Percentiles rank a stretch among this genome's conserved stretches.
Conservation (phyloP, 1,140 invertebrate genomes). For the Xylocopa sonorina region DNA sequence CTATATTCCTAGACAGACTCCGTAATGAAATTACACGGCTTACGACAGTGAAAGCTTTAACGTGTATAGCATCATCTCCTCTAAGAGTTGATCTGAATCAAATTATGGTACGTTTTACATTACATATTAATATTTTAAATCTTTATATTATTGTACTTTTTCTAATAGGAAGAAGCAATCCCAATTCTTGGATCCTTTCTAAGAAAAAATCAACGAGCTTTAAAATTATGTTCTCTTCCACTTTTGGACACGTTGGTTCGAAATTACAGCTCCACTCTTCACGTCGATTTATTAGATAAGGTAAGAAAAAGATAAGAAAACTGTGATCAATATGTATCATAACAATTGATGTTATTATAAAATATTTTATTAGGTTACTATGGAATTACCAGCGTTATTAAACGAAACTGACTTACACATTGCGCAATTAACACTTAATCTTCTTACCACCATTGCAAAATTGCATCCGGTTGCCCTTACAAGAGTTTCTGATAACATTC, state of each 20-base stretch:
- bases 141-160: slow-evolving; percentile 20
- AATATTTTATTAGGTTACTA: slow-evolving; percentile 82
- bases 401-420: slow-evolving; percentile 98
- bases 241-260: slow-evolving; percentile 95
- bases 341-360: neutral
- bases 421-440: slow-evolving; percentile 92
- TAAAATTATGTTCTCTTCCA: slow-evolving; percentile 95
- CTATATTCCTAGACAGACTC: slow-evolving; percentile 96
- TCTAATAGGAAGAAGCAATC: slow-evolving; percentile 89
- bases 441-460: slow-evolving; percentile 89
- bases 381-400: slow-evolving; percentile 94
- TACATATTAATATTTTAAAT: neutral
- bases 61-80: slow-evolving; percentile 95
- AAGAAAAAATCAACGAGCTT: slow-evolving; percentile 97
- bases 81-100: slow-evolving; percentile 92
- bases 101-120: slow-evolving; percentile 86
- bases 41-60: slow-evolving; percentile 97
- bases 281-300: slow-evolving; percentile 88
- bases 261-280: slow-evolving; percentile 90
- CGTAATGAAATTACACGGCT: slow-evolving; percentile 98
- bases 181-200: slow-evolving; percentile 96
- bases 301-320: slow-evolving; percentile 74
- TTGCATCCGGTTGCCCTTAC: slow-evolving; percentile 87
- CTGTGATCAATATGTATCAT: neutral
- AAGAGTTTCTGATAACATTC: slow-evolving; percentile 85